Evolutionary conservation across 2,888 invertebrate genomes (phyloP).

Genomic region (Mythimna lalbum): DNA sequence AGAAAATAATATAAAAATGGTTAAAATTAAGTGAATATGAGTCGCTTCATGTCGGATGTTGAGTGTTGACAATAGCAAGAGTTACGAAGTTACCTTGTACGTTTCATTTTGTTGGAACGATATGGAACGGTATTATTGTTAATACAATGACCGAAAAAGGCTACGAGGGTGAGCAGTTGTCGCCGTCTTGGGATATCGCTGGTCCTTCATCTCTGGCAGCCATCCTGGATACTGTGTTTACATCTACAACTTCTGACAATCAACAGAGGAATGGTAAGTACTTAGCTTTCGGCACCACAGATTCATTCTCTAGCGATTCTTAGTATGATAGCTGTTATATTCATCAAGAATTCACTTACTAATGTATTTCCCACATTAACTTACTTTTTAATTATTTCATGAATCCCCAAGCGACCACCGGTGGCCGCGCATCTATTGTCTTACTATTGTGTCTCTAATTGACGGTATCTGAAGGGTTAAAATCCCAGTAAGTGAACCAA

Average conservation of each 20-base stretch:
- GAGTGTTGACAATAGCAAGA: conserved; percentile 64
- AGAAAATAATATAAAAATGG: conserved; percentile 50
- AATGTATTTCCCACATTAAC: not conserved
- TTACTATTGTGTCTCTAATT: no score
- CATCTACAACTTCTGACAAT: conserved; percentile 88
- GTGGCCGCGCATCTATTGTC: no score
- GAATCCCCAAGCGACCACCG: no score
- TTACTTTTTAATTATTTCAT: not conserved
- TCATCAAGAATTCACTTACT: not conserved
- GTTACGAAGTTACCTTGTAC: conserved; percentile 57
- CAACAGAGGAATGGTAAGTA: conserved; percentile 81
- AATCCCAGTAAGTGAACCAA: not conserved
- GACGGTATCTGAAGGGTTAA: no score
- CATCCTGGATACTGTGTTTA: conserved; percentile 92
- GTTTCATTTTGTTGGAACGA: conserved; percentile 60
- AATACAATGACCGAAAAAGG: conserved; percentile 85
- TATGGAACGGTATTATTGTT: conserved; percentile 67
- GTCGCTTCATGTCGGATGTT: conserved; percentile 48
- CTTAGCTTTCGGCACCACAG: conserved; percentile 9
- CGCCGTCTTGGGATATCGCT: conserved; percentile 85
- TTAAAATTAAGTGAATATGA: conserved; percentile 57
- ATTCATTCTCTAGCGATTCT: not conserved
- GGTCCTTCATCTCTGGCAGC: conserved; percentile 91
- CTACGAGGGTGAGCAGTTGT: conserved; percentile 80
- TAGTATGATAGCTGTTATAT: not conserved